Evolutionary conservation across 2,888 invertebrate genomes (phyloP).

Genomic region (Torymus aiolomorphi): DNA sequence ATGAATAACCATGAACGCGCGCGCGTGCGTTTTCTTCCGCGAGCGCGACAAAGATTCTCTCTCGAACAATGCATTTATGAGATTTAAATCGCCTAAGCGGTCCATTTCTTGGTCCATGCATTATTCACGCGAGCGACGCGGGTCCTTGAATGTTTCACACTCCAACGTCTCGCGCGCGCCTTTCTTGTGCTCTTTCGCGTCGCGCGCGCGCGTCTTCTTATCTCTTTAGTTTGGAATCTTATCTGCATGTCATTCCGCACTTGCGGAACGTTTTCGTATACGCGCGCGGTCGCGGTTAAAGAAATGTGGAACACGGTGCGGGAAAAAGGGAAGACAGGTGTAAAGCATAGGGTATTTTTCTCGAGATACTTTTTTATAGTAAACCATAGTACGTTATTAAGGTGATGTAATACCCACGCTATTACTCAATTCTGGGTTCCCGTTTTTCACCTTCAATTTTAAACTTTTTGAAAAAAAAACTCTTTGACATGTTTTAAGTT

Average conservation of each 20-base stretch:
- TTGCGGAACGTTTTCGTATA: constrained; percentile 39
- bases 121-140: constrained; percentile 70
- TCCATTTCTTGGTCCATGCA: constrained; percentile 73
- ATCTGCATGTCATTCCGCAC: constrained; percentile 54
- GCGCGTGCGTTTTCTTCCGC: constrained; percentile 8
- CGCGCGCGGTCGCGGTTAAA: too few species aligned
- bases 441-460: too few species aligned
- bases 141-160: constrained; percentile 70
- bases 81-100: constrained; percentile 75
- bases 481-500: too few species aligned
- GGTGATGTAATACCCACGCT: too few species aligned
- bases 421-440: too few species aligned
- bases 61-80: constrained; percentile 71
- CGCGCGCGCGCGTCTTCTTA: background rate
- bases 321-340: too few species aligned
- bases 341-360: too few species aligned
- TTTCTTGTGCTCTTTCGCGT: constrained; percentile 11
- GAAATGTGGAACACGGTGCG: too few species aligned
- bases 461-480: too few species aligned
- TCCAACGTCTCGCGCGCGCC: constrained; percentile 10
- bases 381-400: too few species aligned
- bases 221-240: constrained; percentile 39
- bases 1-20: constrained; percentile 21
- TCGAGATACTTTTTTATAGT: too few species aligned
- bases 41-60: background rate